Base-by-base conservation (phyloP, 2,797 vertebrate species). In the Stomatorhinus walkeri region DNA sequence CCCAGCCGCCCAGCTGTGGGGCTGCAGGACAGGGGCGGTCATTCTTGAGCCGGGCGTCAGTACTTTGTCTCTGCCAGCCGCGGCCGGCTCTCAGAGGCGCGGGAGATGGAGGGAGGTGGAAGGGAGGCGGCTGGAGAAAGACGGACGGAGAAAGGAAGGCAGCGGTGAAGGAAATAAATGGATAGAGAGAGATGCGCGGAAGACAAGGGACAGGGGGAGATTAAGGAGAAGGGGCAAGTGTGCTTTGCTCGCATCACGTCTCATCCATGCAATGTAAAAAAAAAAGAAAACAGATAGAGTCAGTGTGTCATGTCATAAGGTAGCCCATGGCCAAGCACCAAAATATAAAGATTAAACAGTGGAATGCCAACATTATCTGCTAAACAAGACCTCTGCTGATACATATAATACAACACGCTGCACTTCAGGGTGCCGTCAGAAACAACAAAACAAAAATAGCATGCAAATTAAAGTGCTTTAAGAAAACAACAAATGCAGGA, bases 31-130 rank as follows among this genome's bases (percentile, higher is more conserved):
- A 94, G 94, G 93, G 91, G 93, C 93, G 92, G 94, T 94, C 95
- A 95, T 94, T 95, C 95, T 95, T 93, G 94, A 95, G 93, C 92
- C 92, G 93, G 90, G 93, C 92, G 92, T 93, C 92, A 92, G 93
- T 94, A 94, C 94, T 96, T 92, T 94, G 94, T 95, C 95, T 96
- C 94, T 95, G 94, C 95, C 95, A 94, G 92, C 90, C 89, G 93
- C 94, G 95, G 9, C 95, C 95, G 95, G 91, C 88, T 64, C 90
- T 91, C 92, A 84, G 89, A 90, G 84, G 49, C 89, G 90, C 88
- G 49, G 91, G 49, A 81, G 16, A 59, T 16, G 46, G 89, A 89
- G 90, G 90, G 24, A 49, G 89, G 89, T 46, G 79, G 90, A 16
- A 22, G 87, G 79, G 68, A 49, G 85, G 52, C 84, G 28, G 64